Evolutionary conservation across 2,113 vertebrate genomes (phyloP).

Genomic region (Perognathus longimembris): DNA sequence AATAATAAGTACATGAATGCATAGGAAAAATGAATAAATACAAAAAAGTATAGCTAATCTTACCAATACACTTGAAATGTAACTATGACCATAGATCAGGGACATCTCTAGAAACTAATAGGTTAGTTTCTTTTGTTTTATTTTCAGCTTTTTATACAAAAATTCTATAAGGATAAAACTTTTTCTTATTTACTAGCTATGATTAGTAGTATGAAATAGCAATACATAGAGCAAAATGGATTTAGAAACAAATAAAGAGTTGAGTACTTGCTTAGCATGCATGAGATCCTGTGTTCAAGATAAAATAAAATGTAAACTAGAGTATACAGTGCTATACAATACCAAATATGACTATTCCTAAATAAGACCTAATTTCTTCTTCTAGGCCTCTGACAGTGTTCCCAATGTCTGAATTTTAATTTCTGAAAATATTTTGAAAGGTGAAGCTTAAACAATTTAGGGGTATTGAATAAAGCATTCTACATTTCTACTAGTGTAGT

Average conservation of each 20-base stretch:
- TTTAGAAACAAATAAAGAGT: background rate
- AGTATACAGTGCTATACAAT: background rate
- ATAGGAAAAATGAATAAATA: background rate
- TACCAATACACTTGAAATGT: background rate
- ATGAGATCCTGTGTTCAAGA: background rate
- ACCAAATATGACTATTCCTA: too few species aligned
- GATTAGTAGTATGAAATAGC: background rate
- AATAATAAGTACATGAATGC: background rate
- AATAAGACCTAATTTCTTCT: too few species aligned
- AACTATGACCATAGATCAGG: too few species aligned
- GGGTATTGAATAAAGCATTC: background rate
- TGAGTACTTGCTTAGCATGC: background rate
- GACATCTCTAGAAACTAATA: too few species aligned
- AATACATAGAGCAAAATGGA: background rate
- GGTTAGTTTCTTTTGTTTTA: background rate
- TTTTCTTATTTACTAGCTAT: constrained; percentile 3
- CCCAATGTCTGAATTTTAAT: constrained; percentile 9
- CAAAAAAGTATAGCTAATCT: background rate
- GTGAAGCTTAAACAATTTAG: background rate
- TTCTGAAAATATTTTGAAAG: constrained; percentile 12
- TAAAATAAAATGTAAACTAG: background rate
- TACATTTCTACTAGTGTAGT: constrained; percentile 1
- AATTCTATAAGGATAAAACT: constrained; percentile 2
- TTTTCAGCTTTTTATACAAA: background rate
- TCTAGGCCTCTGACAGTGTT: too few species aligned